Conservation (phyloP, 2,888 invertebrate species). For the Chrysodeixis includens region DNA sequence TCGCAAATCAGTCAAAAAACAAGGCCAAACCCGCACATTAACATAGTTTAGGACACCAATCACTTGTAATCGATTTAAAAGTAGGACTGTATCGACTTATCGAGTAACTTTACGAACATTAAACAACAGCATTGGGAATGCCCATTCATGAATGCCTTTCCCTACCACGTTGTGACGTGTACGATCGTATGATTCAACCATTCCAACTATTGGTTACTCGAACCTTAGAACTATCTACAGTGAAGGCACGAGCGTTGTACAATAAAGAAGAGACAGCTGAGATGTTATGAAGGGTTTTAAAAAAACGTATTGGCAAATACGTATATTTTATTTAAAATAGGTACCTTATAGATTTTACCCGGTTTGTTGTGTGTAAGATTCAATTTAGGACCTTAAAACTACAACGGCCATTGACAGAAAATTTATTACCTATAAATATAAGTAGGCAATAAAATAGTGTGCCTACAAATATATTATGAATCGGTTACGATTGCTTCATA, state of each 20-base stretch:
- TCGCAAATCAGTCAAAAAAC: conserved; percentile 48
- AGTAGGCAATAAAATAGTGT: too few relatives aligned
- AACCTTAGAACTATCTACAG: neutral
- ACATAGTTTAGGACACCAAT: conserved; percentile 50
- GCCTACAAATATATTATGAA: conserved; percentile 1
- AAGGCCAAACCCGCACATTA: conserved; percentile 40
- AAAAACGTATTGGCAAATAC: too few relatives aligned
- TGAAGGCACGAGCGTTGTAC: too few relatives aligned
- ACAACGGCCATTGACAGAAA: too few relatives aligned
- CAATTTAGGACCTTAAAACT: too few relatives aligned
- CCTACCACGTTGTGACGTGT: neutral
- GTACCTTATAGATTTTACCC: too few relatives aligned
- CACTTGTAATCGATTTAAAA: conserved; percentile 31
- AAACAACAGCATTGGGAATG: conserved; percentile 6
- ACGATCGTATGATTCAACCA: conserved; percentile 1
- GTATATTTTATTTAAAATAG: too few relatives aligned
- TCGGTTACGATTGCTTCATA: conserved; percentile 14
- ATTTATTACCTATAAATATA: too few relatives aligned
- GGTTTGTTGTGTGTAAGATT: too few relatives aligned
- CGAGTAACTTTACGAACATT: too few relatives aligned
- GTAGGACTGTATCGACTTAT: conserved; percentile 36
- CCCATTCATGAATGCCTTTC: conserved; percentile 29
- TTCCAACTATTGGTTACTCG: neutral
- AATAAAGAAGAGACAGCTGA: too few relatives aligned
- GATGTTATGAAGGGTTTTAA: too few relatives aligned